Evolutionary conservation across 1,140 invertebrate species (phyloP), one percentile per base, ranked within the genome.

Genomic region (Apis dorsata): DNA sequence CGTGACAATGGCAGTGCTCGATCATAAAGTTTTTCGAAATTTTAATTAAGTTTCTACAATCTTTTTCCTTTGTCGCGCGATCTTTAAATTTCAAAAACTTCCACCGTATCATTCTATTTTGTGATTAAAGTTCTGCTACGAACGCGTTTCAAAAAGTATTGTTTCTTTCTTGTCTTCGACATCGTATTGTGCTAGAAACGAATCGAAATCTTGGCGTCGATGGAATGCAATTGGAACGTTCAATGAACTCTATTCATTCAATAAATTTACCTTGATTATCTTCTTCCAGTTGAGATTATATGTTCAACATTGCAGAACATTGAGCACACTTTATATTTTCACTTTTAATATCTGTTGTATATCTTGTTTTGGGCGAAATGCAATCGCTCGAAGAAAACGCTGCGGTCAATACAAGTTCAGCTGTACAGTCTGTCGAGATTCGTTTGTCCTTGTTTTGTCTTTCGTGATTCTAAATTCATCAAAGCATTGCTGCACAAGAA

Each of bases 381-480:
- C 49, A 81, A 70, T 66, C 28, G n/a, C 55, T 60, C 79, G 60
- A 81, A 85, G 82, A 68, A 88, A 86, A 85, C 75, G 55, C 70
- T 79, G 76, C 79, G 79, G 91, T 91, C 90, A 91, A 91, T 91
- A 91, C 83, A 91, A 91, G 85, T 89, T 79, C 89, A 75, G 85
- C 71, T 85, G 80, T 86, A 90, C 87, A 90, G 89, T 90, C 86
- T 69, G 80, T 85, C 57, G 79, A 89, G 21, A 81, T 86, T 82
- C 69, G 72, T 86, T 88, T 89, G 88, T 89, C 86, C 74, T 44
- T 28, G 62, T n/a, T 60, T 44, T 62, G 81, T 65, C 44, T 65
- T 44, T 19, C 77, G 69, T 44, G 44, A 69, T 63, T 28, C 24
- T 8, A 24, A 12, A 57, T 59, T 49, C 21, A 5, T 49, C 1